Conservation (phyloP, 2,113 vertebrate genomes). For the Lethenteron reissneri region DNA sequence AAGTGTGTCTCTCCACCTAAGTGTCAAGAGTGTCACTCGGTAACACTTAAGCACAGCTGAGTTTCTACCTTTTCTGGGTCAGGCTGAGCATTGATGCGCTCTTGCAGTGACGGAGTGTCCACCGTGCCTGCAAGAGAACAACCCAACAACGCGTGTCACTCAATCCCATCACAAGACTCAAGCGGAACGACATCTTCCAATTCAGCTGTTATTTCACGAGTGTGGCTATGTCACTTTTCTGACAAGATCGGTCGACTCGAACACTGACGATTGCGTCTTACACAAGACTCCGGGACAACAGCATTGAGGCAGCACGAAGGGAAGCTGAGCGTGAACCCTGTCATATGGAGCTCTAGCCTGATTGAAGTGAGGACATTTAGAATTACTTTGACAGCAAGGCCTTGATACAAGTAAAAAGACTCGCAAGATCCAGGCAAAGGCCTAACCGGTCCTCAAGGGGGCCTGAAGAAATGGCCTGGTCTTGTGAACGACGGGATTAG, state of each 20-base stretch:
- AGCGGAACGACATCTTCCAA: not conserved
- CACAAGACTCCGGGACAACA: not conserved
- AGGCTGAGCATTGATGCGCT: constrained; percentile 46
- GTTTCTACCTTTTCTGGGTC: constrained; percentile 53
- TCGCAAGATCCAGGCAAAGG: not conserved
- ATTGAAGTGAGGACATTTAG: no score
- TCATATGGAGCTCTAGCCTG: no score
- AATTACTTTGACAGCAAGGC: not conserved
- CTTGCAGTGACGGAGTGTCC: constrained; percentile 62
- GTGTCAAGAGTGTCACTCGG: not conserved
- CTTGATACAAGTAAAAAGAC: not conserved
- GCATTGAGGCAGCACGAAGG: not conserved
- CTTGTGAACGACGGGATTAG: no score
- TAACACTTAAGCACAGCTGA: not conserved
- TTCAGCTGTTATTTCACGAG: not conserved
- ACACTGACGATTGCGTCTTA: not conserved
- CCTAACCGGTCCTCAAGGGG: not conserved
- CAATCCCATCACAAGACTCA: not conserved
- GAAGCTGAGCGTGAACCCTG: no score
- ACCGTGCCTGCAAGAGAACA: constrained; percentile 38
- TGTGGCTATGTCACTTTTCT: not conserved
- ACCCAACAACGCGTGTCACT: not conserved
- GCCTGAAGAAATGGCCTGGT: no score
- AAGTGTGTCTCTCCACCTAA: not conserved
- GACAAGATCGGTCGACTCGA: not conserved